Base-by-base conservation (phyloP, 1,140 invertebrate genomes). In the Heliconius eleuchia region DNA sequence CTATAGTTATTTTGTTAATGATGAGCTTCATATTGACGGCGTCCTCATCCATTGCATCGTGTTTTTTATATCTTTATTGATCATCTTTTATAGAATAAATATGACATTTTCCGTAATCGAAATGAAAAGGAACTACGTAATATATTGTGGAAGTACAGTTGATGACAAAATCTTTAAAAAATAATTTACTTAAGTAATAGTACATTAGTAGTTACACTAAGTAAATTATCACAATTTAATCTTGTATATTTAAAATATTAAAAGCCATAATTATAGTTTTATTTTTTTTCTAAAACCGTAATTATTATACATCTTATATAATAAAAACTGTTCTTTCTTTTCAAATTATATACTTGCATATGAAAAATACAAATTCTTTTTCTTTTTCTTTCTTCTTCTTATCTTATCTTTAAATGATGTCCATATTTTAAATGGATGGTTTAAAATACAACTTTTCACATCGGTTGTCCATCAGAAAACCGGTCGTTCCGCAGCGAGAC, bases 401-500 rank as follows among this genome's bases (percentile, higher is more conserved):
- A 23, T 23, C 23, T 23, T 23, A 23, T 23, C 23, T 23, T 0
- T 23, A 30, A 30, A 66, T 30, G 3, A 66, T 11, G 0, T 16
- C 27, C 23, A 66, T 30, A 66, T 18, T 5, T 30, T 66, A 27
- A 66, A 66, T 66, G 1, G 9, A 66, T 66, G 11, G 2, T 66
- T 66, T 30, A 66, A 66, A 30, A 66, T 66, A 66, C 13, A 30
- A 66, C 27, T 78, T 78, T 27, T 80, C 74, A 70, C 75, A 46
- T 37, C 60, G 81, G 79, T 9, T 80, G 79, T 79, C 74, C 82
- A 70, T 50, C 23, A 74, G 72, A 76, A 74, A 85, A 86, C 86
- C 86, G 86, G 86, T 87, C 82, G 75, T 76, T 84, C 81, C 79
- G 84, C 83, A 82, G 78, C 77, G 79, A 83, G 74, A 72, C 85